These are phyloP conservation scores for Endomychus coccineus DNA, from an alignment of 2,888 invertebrate species.

Conservation along the genomic window DNA sequence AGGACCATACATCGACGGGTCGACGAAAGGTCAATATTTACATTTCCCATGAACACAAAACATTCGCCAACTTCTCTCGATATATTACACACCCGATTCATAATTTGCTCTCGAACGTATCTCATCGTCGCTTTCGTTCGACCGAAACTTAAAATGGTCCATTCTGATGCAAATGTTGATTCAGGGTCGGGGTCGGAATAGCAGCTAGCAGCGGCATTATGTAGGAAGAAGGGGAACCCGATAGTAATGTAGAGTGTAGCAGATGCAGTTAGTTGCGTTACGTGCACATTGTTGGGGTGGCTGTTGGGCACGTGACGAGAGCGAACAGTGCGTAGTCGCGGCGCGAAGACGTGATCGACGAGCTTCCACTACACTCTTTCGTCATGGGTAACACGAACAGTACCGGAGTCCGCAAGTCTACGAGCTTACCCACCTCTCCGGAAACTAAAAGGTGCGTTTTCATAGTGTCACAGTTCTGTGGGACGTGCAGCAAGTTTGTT, in stretches of 20 bases:
- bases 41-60: too few relatives aligned
- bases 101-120: too few relatives aligned
- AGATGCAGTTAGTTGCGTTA: slow-evolving; percentile 28
- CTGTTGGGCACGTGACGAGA: slow-evolving; percentile 16
- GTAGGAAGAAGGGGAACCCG: slow-evolving; percentile 9
- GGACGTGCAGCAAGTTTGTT: too few relatives aligned
- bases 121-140: too few relatives aligned
- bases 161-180: slow-evolving; percentile 36
- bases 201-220: slow-evolving; percentile 8
- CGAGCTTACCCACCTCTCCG: slow-evolving; percentile 71
- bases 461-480: too few relatives aligned
- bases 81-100: too few relatives aligned
- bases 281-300: slow-evolving; percentile 28
- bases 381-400: slow-evolving; percentile 39
- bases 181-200: slow-evolving; percentile 26
- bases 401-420: slow-evolving; percentile 45
- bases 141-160: slow-evolving; percentile 23
- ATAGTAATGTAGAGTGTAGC: slow-evolving; percentile 18
- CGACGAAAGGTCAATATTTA: too few relatives aligned
- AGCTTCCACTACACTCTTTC: neutral
- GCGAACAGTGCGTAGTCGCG: slow-evolving; percentile 18
- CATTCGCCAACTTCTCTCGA: too few relatives aligned
- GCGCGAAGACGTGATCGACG: slow-evolving; percentile 9
- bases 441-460: slow-evolving; percentile 36
- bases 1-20: too few relatives aligned